Evolutionary conservation across 1,140 invertebrate genomes (phyloP).

Genomic region (Lasaia peninsularis): DNA sequence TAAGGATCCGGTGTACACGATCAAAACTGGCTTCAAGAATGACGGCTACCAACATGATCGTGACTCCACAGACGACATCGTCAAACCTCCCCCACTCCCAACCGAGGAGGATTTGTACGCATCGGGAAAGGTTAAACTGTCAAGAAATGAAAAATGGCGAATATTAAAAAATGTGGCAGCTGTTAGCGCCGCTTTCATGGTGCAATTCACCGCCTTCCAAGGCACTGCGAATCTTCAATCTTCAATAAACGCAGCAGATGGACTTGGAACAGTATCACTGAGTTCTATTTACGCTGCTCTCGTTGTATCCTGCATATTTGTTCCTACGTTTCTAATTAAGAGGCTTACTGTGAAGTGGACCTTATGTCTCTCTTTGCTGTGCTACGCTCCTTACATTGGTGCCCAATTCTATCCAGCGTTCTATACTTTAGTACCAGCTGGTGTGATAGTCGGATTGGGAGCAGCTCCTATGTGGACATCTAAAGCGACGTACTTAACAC

Average conservation of each 20-base stretch:
- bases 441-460: slow-evolving; percentile 91
- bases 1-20: slow-evolving; percentile 56
- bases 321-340: slow-evolving; percentile 93
- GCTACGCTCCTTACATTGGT: slow-evolving; percentile 95
- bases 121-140: slow-evolving; percentile 86
- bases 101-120: slow-evolving; percentile 81
- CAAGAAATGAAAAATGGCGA: slow-evolving; percentile 88
- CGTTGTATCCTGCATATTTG: slow-evolving; percentile 94
- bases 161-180: slow-evolving; percentile 92
- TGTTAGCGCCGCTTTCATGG: slow-evolving; percentile 92
- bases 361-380: slow-evolving; percentile 91
- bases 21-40: slow-evolving; percentile 80
- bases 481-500: slow-evolving; percentile 96
- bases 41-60: slow-evolving; percentile 82
- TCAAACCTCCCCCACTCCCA: slow-evolving; percentile 81
- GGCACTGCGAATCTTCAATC: slow-evolving; percentile 94
- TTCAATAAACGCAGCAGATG: slow-evolving; percentile 90
- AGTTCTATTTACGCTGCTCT: slow-evolving; percentile 93
- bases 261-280: slow-evolving; percentile 89
- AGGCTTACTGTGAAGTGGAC: slow-evolving; percentile 97
- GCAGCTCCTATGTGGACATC: slow-evolving; percentile 98
- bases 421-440: slow-evolving; percentile 94
- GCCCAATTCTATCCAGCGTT: slow-evolving; percentile 94
- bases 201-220: slow-evolving; percentile 95
- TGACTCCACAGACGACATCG: slow-evolving; percentile 74